Evolutionary conservation across 2,797 vertebrate species (phyloP).

Genomic region (Lagodon rhomboides): DNA sequence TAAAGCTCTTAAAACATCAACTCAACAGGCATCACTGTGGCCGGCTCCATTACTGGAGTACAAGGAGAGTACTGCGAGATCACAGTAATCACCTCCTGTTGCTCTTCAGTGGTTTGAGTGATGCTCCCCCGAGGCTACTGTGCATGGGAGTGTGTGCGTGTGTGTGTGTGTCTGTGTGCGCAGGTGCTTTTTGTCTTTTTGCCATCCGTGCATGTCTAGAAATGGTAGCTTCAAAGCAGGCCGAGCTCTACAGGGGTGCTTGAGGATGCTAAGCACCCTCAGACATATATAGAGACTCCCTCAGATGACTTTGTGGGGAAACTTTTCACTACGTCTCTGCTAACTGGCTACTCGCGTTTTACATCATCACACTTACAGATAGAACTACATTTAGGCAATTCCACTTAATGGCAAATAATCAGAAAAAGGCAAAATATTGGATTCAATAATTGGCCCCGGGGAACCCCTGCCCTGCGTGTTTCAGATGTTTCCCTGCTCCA

Average conservation of each 20-base stretch:
- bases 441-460: no score
- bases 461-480: no score
- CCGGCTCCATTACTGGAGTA: slow-evolving; percentile 65
- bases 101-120: slow-evolving; percentile 73
- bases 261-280: slow-evolving; percentile 29
- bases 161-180: neutral
- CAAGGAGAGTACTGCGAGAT: slow-evolving; percentile 57
- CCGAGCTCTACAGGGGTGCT: slow-evolving; percentile 23
- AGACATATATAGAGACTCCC: slow-evolving; percentile 19
- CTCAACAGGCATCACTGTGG: slow-evolving; percentile 67
- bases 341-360: neutral
- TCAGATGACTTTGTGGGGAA: slow-evolving; percentile 19
- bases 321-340: slow-evolving; percentile 10
- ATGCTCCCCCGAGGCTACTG: slow-evolving; percentile 63
- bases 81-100: slow-evolving; percentile 70
- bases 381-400: neutral
- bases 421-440: no score
- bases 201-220: slow-evolving; percentile 26
- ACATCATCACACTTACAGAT: neutral
- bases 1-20: slow-evolving; percentile 79
- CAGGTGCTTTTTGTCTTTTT: slow-evolving; percentile 47
- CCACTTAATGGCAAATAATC: neutral
- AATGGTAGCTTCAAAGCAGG: slow-evolving; percentile 37
- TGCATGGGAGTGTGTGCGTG: slow-evolving; percentile 41
- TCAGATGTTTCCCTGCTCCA: no score